phyloP scores from a whole-genome alignment of 2,113 vertebrate genomes.

The Xenopus laevis region DNA sequence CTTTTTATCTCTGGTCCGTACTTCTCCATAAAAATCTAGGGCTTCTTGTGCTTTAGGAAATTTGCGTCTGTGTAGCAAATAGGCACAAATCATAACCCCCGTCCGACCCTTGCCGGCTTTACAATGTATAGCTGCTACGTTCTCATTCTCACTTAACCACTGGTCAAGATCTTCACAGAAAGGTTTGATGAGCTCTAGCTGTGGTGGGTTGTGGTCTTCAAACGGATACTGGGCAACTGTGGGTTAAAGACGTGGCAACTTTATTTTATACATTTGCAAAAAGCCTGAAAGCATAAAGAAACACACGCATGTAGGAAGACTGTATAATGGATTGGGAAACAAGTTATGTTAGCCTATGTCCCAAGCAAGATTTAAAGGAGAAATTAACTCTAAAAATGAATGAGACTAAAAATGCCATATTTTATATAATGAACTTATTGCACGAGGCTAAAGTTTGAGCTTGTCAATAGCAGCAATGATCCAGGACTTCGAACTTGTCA shows the following conservation, averaged over 20 bases:
- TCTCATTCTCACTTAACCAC: constrained; percentile 98
- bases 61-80: constrained; percentile 95
- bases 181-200: constrained; percentile 97
- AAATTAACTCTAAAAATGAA: no score
- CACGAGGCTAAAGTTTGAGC: no score
- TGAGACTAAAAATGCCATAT: no score
- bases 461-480: no score
- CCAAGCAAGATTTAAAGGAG: no score
- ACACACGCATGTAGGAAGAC: no score
- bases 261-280: constrained; percentile 10
- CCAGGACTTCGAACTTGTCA: no score
- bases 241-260: constrained; percentile 43
- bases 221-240: constrained; percentile 98
- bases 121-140: constrained; percentile 99
- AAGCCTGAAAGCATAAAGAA: no score
- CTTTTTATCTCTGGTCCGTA: constrained; percentile 99
- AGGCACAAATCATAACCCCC: constrained; percentile 98
- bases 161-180: constrained; percentile 99
- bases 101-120: constrained; percentile 98
- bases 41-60: constrained; percentile 95
- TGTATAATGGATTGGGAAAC: no score
- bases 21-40: constrained; percentile 97
- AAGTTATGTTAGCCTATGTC: no score
- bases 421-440: no score
- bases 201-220: constrained; percentile 98